Percentiles rank a stretch among this genome's conserved stretches.
phyloP scores from a whole-genome alignment of 2,888 invertebrate genomes.

The Cephus sareptanus region DNA sequence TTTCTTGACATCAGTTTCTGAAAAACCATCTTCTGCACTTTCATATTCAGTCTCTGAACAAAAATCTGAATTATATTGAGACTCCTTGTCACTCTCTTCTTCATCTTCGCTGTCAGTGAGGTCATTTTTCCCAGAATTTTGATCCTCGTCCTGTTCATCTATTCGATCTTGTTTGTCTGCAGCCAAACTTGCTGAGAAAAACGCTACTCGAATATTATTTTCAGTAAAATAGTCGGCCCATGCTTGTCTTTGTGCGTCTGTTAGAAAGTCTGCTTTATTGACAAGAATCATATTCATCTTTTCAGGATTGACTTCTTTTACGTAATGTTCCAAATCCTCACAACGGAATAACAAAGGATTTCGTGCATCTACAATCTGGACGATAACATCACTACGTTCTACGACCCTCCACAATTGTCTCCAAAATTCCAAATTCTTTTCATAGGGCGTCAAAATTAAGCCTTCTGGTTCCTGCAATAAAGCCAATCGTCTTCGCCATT shows the following conservation, averaged over 20 bases:
- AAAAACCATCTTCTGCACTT: constrained; percentile 33
- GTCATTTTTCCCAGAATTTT: constrained; percentile 40
- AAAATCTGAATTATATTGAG: constrained; percentile 34
- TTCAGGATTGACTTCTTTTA: constrained; percentile 77
- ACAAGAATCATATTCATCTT: constrained; percentile 88
- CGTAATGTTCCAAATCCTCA: constrained; percentile 89
- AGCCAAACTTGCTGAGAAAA: constrained; percentile 87
- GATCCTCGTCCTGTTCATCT: constrained; percentile 45
- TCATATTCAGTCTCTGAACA: constrained; percentile 46
- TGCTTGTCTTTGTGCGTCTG: constrained; percentile 78
- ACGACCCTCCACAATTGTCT: constrained; percentile 98
- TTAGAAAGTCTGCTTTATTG: constrained; percentile 96
- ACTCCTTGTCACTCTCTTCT: constrained; percentile 35
- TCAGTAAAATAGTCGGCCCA: constrained; percentile 90
- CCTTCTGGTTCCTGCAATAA: constrained; percentile 82
- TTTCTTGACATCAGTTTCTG: background rate
- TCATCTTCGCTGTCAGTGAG: constrained; percentile 41
- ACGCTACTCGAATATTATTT: constrained; percentile 79
- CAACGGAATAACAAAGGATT: constrained; percentile 95
- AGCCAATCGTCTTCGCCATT: constrained; percentile 90
- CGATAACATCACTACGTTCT: constrained; percentile 93
- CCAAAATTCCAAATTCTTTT: constrained; percentile 98
- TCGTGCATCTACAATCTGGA: constrained; percentile 96
- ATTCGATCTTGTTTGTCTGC: constrained; percentile 66
- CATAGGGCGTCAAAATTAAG: constrained; percentile 93